Evolutionary conservation across 2,888 invertebrate genomes (phyloP), one percentile per base, ranked within the genome.

Genomic region (Empis stercorea): DNA sequence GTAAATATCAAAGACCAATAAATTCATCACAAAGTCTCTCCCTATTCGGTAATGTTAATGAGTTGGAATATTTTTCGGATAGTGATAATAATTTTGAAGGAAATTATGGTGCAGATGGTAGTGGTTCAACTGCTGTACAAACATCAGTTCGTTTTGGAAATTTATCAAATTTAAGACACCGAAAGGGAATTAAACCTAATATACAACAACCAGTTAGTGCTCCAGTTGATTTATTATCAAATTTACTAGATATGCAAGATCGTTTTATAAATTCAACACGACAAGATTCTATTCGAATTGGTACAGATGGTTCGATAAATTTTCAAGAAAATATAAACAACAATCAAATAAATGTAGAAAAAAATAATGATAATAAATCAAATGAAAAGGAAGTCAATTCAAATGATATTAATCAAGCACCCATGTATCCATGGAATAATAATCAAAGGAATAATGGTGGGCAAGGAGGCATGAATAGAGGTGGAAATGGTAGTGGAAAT

Each of bases 201-300:
- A n/a, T 43, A 38, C 47, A 48, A 15, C 41, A 48, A 40, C 49
- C 56, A 10, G 37, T 30, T 16, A 15, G 51, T n/a, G 68, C 72
- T 10, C 69, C 75, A 1, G 54, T 64, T 3, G 84, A 87, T 66
- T 58, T 87, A 10, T 67, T 87, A 6, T 78, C 77, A 30, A 78
- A 74, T 56, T 86, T 87, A 54, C 68, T 87, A 57, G 77, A 78
- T 52, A 75, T 77, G 54, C 87, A 87, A 63, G 75, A 80, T 44
- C 71, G 79, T 49, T 76, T 85, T 68, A 81, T 83, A 61, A 80
- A 81, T 7, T 80, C 76, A 51, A 73, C 76, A 43, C 71, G 63
- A 4, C 61, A 76, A 20, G 64, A 76, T 4, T 73, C 76, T 39
- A 73, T 75, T 3, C 59, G 52, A 27, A 66, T 68, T 14, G 60